These are phyloP conservation scores for Xenentodon cancila DNA, from an alignment of 2,797 vertebrate species.

Conservation along the genomic window DNA sequence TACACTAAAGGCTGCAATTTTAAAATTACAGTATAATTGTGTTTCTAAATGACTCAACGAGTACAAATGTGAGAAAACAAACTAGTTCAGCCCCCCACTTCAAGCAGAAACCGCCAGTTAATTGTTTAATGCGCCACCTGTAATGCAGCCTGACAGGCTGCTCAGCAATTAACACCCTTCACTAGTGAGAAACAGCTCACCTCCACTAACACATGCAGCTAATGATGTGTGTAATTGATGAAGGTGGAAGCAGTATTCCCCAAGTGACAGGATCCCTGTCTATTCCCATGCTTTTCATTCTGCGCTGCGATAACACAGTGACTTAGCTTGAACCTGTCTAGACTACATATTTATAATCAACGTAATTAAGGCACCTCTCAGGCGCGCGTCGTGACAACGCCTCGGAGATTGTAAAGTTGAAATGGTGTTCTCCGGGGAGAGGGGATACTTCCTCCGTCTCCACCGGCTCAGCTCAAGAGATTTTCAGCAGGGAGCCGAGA, in stretches of 20 bases:
- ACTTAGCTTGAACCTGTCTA: conserved; percentile 33
- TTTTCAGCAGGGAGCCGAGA: conserved; percentile 34
- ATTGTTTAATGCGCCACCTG: conserved; percentile 50
- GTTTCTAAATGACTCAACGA: too few species aligned
- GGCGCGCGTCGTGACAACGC: conserved; percentile 12
- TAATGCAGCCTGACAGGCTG: conserved; percentile 57
- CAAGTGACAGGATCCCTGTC: conserved; percentile 39
- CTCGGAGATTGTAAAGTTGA: conserved; percentile 2
- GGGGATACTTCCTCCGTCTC: conserved; percentile 19
- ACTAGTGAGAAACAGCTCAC: conserved; percentile 60
- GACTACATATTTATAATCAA: conserved; percentile 42
- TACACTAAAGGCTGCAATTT: too few species aligned
- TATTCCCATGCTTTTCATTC: conserved; percentile 37
- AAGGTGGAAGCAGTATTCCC: conserved; percentile 49
- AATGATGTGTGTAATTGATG: conserved; percentile 77
- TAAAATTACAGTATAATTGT: too few species aligned
- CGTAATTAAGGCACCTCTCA: conserved; percentile 34
- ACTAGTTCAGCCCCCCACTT: conserved; percentile 5
- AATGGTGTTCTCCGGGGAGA: conserved; percentile 5
- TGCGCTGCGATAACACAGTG: conserved; percentile 15
- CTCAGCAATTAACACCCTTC: conserved; percentile 52
- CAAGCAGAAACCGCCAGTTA: conserved; percentile 28
- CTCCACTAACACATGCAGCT: conserved; percentile 63
- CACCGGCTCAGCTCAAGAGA: conserved; percentile 31
- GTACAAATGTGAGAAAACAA: conserved; percentile 2